phyloP scores from a whole-genome alignment of 2,888 invertebrate genomes.

The Epinotia brunnichana region DNA sequence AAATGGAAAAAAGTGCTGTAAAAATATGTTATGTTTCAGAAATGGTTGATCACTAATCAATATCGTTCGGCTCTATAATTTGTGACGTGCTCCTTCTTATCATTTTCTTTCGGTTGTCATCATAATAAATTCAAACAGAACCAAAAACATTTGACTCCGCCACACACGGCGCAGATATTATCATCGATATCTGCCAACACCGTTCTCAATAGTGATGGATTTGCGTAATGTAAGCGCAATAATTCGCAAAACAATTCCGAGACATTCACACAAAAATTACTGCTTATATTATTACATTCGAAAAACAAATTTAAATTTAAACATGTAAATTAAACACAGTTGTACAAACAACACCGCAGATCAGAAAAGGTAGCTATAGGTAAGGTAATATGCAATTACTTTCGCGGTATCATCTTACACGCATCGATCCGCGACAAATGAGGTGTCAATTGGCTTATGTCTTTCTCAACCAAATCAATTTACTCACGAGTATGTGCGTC shows the following conservation, averaged over 20 bases:
- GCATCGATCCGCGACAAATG: neutral
- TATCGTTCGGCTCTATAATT: too few species aligned
- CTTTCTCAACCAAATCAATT: conserved; percentile 32
- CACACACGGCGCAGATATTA: neutral
- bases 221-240: too few species aligned
- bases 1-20: too few species aligned
- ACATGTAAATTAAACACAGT: neutral
- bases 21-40: too few species aligned
- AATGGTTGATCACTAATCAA: too few species aligned
- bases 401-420: conserved; percentile 25
- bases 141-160: neutral
- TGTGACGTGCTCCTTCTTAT: neutral
- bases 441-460: conserved; percentile 28
- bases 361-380: neutral
- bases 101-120: neutral
- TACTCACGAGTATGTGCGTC: neutral
- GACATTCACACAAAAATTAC: neutral
- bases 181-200: neutral
- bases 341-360: neutral
- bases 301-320: neutral
- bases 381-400: neutral
- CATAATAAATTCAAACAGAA: neutral
- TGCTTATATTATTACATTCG: neutral
- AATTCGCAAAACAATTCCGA: neutral
- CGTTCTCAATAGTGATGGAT: neutral